Base-by-base conservation (phyloP, 2,888 invertebrate genomes). In the Drosophila borealis region DNA sequence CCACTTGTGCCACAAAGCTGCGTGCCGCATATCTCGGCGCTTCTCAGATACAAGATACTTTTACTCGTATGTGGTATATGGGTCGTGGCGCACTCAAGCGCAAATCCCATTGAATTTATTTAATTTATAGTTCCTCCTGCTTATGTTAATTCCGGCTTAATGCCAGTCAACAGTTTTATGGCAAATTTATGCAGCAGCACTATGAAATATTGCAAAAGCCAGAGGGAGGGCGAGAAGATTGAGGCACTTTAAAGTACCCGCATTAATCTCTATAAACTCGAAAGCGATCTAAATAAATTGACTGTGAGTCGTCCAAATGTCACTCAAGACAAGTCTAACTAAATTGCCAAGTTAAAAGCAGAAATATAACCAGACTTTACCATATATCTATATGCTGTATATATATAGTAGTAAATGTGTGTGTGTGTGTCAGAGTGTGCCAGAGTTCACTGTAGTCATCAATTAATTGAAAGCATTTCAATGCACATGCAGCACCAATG, bases 81-180 rank as follows among this genome's bases (percentile, higher is more conserved):
- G 42, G 63, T 60, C 48, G 51, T 29, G 29, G 29, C 45, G 45
- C 76, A 74, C 48, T 69, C 41, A 72, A 72, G 74, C 70, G 78
- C 48, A 80, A 78, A 81, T 81, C 73, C 75, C 69, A 74, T 81
- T 74, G 74, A 82, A 78, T 82, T 73, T 80, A 80, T 85, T 85
- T 76, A 61, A 61, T 81, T 79, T 73, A 77, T 83, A 79, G 83
- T 80, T 79, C 42, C 70, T 61, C 2, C 37, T 70, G 67, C 73
- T 74, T 81, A 86, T 77, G 77, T 81, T 79, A 83, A 78, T 74
- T 41, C 66, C 65, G 36, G 51, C 70, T 65, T 73, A 77, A 80
- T 82, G 73, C 73, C 66, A 68, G 65, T 79, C 68, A 74, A 77
- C 78, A 71, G 66, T 73, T 82, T 83, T 76, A 86, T 83, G 74